Percentiles rank a stretch among this genome's conserved stretches.
Conservation (phyloP, 2,888 invertebrate species). For the Stenodera caucasica region DNA sequence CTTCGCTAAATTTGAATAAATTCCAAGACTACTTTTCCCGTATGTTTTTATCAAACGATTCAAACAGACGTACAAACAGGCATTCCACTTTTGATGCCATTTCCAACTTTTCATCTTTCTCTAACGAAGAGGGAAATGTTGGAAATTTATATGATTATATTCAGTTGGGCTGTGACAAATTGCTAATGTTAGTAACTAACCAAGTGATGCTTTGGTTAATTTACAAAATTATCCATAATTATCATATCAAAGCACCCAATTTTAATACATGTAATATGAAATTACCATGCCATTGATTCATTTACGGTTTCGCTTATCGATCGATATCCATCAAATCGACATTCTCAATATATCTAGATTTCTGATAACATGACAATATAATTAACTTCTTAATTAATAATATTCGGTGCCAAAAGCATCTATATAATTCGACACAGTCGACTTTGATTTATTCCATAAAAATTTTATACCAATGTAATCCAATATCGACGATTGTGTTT, state of each 20-base stretch:
- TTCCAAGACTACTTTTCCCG: background rate
- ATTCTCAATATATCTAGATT: background rate
- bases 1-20: background rate
- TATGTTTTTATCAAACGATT: too few relatives aligned
- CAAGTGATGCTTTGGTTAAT: conserved; percentile 1
- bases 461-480: too few relatives aligned
- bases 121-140: too few relatives aligned
- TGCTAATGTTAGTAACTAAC: background rate
- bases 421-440: too few relatives aligned
- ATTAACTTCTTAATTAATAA: background rate
- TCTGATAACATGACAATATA: background rate
- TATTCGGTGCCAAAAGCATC: too few relatives aligned
- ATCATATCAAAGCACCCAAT: conserved; percentile 27
- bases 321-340: background rate
- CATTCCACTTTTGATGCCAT: too few relatives aligned
- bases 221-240: conserved; percentile 14
- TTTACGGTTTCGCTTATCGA: background rate
- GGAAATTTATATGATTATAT: background rate
- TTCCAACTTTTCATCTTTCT: too few relatives aligned
- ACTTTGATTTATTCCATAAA: too few relatives aligned
- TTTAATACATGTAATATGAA: conserved; percentile 13
- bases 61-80: too few relatives aligned
- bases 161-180: background rate
- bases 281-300: background rate
- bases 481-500: too few relatives aligned